A percentile compares a stretch with the other conserved stretches of the same genome.
phyloP scores from a whole-genome alignment of 2,113 vertebrate genomes.

The Chauna torquata region DNA sequence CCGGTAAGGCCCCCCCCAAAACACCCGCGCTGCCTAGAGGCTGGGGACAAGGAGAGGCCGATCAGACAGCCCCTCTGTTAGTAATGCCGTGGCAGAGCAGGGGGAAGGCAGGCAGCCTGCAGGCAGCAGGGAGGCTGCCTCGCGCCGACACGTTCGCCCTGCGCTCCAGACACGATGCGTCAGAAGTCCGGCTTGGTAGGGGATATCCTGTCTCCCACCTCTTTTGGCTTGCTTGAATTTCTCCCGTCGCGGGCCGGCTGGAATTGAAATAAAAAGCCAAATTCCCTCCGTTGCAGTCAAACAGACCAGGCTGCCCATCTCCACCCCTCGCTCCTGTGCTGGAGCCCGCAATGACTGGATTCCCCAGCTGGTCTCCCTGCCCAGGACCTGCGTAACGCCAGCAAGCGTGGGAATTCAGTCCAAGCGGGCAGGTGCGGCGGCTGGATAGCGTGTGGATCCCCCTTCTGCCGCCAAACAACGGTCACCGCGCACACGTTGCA shows the following conservation, averaged over 20 bases:
- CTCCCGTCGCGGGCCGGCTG: neutral
- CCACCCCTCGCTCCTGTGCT: neutral
- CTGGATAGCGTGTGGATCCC: constrained; percentile 57
- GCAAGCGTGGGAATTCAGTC: neutral
- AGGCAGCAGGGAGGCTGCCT: neutral
- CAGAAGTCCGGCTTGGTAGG: constrained; percentile 39
- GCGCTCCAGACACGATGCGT: constrained; percentile 9
- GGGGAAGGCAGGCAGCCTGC: constrained; percentile 3
- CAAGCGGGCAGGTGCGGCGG: constrained; percentile 57
- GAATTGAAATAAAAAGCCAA: neutral
- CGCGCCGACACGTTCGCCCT: accelerated
- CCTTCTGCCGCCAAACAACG: constrained; percentile 17
- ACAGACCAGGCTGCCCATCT: neutral
- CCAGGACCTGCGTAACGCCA: constrained; percentile 29
- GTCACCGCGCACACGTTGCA: constrained; percentile 20
- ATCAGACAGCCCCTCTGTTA: neutral
- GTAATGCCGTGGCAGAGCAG: neutral
- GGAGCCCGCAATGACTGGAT: constrained; percentile 15
- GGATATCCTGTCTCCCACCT: constrained; percentile 21
- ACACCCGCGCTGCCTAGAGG: neutral
- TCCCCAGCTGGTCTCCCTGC: constrained; percentile 50
- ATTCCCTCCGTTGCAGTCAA: neutral
- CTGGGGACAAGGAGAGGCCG: neutral
- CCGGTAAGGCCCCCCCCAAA: neutral
- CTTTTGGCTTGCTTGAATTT: neutral